These are phyloP conservation scores for Meandrina meandrites DNA, from an alignment of 92 coral and sea anemone genomes.

Conservation along the genomic window DNA sequence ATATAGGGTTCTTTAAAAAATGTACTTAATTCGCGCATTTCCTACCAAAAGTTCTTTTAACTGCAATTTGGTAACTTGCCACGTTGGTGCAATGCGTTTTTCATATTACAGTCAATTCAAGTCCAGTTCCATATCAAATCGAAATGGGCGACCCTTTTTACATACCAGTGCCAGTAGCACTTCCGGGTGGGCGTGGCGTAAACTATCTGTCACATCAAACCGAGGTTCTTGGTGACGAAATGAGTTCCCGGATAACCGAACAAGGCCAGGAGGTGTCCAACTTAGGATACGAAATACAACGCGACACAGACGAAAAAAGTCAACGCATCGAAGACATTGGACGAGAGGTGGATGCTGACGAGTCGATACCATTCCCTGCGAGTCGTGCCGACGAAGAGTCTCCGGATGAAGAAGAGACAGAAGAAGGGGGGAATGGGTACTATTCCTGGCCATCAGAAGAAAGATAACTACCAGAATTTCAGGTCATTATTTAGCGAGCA, in stretches of 20 bases:
- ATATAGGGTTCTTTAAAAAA: no score
- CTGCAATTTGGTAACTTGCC: neutral
- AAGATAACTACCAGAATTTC: neutral
- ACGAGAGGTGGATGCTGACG: constrained; percentile 71
- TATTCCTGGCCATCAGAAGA: constrained; percentile 9
- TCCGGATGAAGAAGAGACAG: constrained; percentile 34
- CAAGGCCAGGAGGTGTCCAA: constrained; percentile 60
- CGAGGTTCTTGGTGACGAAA: constrained; percentile 65
- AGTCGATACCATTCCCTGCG: constrained; percentile 45
- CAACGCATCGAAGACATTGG: constrained; percentile 64
- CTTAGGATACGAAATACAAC: constrained; percentile 69
- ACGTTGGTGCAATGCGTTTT: no score
- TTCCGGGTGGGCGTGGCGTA: constrained; percentile 81
- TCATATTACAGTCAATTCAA: neutral
- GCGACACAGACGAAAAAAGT: constrained; percentile 46
- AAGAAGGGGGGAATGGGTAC: constrained; percentile 30
- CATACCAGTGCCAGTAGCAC: constrained; percentile 53
- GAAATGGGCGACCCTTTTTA: constrained; percentile 25
- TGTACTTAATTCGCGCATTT: neutral
- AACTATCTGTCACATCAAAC: constrained; percentile 71
- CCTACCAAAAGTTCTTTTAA: neutral
- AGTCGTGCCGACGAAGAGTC: constrained; percentile 1
- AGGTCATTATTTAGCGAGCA: neutral
- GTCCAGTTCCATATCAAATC: constrained; percentile 14
- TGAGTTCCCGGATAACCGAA: constrained; percentile 68